A percentile compares a stretch with the other conserved stretches of the same genome.
phyloP scores from a whole-genome alignment of 2,888 invertebrate species.

The Euplexia lucipara region DNA sequence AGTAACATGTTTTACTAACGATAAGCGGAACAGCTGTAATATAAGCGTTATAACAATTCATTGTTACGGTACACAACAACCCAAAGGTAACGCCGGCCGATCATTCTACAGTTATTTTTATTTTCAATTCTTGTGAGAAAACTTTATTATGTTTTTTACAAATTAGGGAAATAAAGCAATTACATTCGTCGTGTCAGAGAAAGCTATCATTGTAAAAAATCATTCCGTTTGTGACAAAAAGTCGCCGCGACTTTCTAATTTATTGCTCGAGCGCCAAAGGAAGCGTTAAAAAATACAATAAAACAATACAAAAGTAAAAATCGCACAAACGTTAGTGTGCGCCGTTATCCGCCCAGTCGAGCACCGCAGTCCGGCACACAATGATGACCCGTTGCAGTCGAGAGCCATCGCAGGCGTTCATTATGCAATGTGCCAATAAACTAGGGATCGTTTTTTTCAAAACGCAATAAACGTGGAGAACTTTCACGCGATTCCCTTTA shows the following conservation, averaged over 20 bases:
- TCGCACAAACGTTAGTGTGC: conserved; percentile 68
- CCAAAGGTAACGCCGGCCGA: conserved; percentile 10
- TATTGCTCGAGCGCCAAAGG: conserved; percentile 74
- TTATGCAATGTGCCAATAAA: conserved; percentile 42
- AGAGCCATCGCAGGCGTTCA: too few relatives aligned
- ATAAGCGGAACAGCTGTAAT: not conserved
- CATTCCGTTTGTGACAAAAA: conserved; percentile 66
- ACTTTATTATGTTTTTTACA: conserved; percentile 44
- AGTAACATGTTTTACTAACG: not conserved
- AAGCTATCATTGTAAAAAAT: conserved; percentile 76
- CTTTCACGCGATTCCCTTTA: conserved; percentile 42
- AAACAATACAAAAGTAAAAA: conserved; percentile 77
- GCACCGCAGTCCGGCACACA: conserved; percentile 24
- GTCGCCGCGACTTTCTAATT: conserved; percentile 81
- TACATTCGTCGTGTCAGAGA: conserved; percentile 76
- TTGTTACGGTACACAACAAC: not conserved
- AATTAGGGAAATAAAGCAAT: conserved; percentile 68
- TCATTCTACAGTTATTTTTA: conserved; percentile 26
- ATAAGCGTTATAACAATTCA: conserved; percentile 2
- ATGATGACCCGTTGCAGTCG: conserved; percentile 34
- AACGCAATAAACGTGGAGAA: conserved; percentile 34
- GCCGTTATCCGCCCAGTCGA: conserved; percentile 41
- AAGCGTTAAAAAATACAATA: conserved; percentile 72
- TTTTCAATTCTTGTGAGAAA: conserved; percentile 25
- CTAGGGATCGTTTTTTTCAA: conserved; percentile 28